A percentile compares a stretch with the other conserved stretches of the same genome.
Evolutionary conservation across 2,888 invertebrate species (phyloP).

Genomic region (Drosophila niveifrons): DNA sequence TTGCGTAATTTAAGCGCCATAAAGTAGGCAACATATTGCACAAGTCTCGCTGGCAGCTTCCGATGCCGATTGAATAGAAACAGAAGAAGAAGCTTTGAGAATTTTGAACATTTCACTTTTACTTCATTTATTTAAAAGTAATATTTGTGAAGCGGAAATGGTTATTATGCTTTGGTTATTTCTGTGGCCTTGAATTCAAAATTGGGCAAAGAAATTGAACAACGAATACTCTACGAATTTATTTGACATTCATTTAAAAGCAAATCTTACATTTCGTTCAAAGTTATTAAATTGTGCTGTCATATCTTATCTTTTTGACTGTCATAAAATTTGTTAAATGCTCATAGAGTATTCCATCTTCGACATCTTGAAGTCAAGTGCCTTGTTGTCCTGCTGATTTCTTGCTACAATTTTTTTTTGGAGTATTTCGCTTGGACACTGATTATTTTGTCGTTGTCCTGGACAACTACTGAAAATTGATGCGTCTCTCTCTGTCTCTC

Average conservation of each 20-base stretch:
- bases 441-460: conserved; percentile 65
- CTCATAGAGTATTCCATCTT: neutral
- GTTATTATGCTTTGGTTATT: neutral
- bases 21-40: conserved; percentile 1
- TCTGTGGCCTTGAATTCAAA: neutral
- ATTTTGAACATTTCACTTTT: neutral
- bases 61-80: neutral
- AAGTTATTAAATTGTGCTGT: too few relatives aligned
- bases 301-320: neutral
- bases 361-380: neutral
- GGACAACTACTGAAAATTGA: conserved; percentile 76
- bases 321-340: neutral
- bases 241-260: too few relatives aligned
- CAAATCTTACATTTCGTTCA: too few relatives aligned
- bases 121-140: neutral
- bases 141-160: conserved; percentile 2
- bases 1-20: neutral
- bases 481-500: conserved; percentile 31
- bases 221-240: neutral
- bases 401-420: conserved; percentile 58
- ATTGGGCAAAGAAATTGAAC: neutral
- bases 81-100: neutral
- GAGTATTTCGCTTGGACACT: conserved; percentile 43
- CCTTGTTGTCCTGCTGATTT: conserved; percentile 7
- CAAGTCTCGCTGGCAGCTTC: neutral